These are phyloP conservation scores for Peromyscus polionotus DNA, from an alignment of 2,113 vertebrate genomes.

Conservation along the genomic window DNA sequence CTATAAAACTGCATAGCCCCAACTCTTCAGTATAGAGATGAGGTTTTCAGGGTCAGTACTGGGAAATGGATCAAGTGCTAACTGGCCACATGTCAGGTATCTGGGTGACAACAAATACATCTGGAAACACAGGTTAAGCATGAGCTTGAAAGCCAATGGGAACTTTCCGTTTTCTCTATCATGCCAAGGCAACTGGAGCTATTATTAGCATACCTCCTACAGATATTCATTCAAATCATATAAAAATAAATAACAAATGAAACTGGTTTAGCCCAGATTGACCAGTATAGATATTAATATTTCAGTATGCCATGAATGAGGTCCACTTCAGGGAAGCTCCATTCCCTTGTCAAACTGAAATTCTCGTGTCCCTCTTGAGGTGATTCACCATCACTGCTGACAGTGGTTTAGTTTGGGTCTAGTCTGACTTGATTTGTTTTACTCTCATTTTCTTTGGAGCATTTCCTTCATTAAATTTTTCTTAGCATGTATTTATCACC, in stretches of 20 bases:
- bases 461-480: background rate
- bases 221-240: conserved; percentile 12
- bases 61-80: background rate
- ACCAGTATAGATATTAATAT: background rate
- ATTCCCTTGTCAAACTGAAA: conserved; percentile 45
- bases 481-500: background rate
- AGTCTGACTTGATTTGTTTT: background rate
- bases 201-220: background rate
- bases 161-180: background rate
- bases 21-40: background rate
- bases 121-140: conserved; percentile 18
- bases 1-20: background rate
- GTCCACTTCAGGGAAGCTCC: conserved; percentile 2
- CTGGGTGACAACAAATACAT: background rate
- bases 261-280: conserved; percentile 1
- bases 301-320: background rate
- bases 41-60: background rate
- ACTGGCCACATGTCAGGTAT: background rate
- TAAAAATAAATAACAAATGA: conserved; percentile 10
- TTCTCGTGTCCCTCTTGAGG: background rate
- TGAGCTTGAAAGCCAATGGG: background rate
- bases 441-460: background rate
- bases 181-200: background rate
- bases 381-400: too few species aligned
- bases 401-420: background rate